Evolutionary conservation across 2,113 vertebrate species (phyloP), one percentile per base, ranked within the genome.

Genomic region (Zosterops borbonicus): DNA sequence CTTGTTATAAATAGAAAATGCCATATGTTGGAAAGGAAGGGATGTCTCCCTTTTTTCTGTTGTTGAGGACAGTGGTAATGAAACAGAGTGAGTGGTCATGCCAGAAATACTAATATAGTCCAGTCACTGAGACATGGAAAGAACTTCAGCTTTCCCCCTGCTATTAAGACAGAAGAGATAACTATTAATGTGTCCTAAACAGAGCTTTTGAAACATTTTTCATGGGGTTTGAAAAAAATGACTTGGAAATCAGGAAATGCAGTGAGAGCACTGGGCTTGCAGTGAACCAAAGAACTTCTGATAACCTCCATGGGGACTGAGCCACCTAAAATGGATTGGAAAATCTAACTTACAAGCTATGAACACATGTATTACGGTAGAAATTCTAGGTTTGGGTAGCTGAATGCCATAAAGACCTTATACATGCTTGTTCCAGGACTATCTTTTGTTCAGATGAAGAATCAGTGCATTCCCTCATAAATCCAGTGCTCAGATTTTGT

Each of bases 1-100:
- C 97, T 97, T 85, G 92, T 97, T 98, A 98, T 97, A 98, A 98
- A 98, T 97, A 98, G 98, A 98, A 97, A 92, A 92, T 97, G 94
- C 97, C 97, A 97, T 97, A 97, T 98, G 97, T 97, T 95, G 86
- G 96, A 90, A 87, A 96, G 94, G 78, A 96, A 97, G 91, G 90
- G 94, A 97, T 4, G 24, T 52, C 80, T 97, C 74, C 74, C 79
- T 95, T 89, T 83, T 78, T 79, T 93, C 73, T 96, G 68, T 95
- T 94, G 73, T 91, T 91, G 90, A 96, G 96, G 97, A 96, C 83
- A 92, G 83, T 79, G 90, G 95, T 89, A 93, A 94, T 65, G 87
- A 96, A 95, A 96, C 83, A 95, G 96, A 97, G 93, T 82, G 80
- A 91, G 94, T 86, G 78, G 65, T 82, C 90, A 87, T 75, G 76